Evolutionary conservation across 2,888 invertebrate genomes (phyloP), one percentile per base, ranked within the genome.

Genomic region (Cyaniris semiargus): DNA sequence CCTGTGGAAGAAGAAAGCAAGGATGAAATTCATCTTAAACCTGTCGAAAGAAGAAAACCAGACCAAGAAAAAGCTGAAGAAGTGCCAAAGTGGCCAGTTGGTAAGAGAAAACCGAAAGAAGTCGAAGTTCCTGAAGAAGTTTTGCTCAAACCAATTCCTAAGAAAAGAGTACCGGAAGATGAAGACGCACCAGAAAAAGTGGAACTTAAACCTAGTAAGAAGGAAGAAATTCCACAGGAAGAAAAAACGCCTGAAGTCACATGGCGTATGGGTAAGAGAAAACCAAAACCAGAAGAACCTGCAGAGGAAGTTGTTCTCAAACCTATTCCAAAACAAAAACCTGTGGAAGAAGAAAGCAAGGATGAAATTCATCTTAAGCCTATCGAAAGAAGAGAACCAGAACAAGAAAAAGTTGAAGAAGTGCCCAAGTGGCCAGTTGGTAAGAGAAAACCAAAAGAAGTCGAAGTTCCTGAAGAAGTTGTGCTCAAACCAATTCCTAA

Each of bases 221-320:
- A 90, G 81, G 90, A 91, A 8, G 79, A 88, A 13, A 86, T 88
- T 79, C 87, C 88, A 75, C 90, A 83, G 79, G 84, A 84, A 78
- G 75, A 80, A 3, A 78, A 84, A 82, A 82, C 83, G 80, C 78
- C 84, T 82, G 79, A 84, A 82, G 74, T 81, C 79, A 82, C 83
- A 80, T 80, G 78, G 81, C 81, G 83, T 76, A 85, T 81, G n/a
- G 90, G 89, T 4, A 88, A 86, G 77, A 87, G 87, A 77, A 86
- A 85, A 6, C 89, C 89, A 31, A 83, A 87, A 15, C 87, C 88
- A 76, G 88, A 92, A 85, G 87, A 79, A 84, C 87, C 83, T 82
- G 89, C 89, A 76, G 94, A 95, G 84, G 91, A 94, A 81, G 90
- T 95, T 0, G 85, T 87, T 38, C 86, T 95, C 0, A 95, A 95